Conservation (phyloP, 2,888 invertebrate genomes). For the Cantharis rufa region DNA sequence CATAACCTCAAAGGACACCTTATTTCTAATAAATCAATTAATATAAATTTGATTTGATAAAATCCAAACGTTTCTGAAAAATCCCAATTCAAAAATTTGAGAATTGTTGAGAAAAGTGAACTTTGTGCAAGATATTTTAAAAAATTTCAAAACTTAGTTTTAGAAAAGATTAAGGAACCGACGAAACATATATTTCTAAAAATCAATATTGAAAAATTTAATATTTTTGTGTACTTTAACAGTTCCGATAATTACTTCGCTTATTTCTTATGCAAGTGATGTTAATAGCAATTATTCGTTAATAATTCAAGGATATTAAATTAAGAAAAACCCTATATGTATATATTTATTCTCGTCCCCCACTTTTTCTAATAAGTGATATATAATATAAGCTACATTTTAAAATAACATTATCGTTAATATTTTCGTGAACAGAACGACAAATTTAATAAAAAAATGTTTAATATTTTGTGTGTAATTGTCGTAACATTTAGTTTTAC, state of each 20-base stretch:
- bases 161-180: too few relatives aligned
- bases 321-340: slow-evolving; percentile 13
- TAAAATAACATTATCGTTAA: slow-evolving; percentile 6
- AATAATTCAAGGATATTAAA: slow-evolving; percentile 7
- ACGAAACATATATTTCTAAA: neutral
- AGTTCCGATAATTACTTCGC: neutral
- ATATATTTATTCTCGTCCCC: neutral
- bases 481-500: neutral
- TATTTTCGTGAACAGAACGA: neutral
- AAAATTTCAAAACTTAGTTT: too few relatives aligned
- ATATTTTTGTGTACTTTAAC: neutral
- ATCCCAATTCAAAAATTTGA: too few relatives aligned
- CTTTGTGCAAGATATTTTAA: too few relatives aligned
- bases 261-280: slow-evolving; percentile 3
- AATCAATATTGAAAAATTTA: neutral
- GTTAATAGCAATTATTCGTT: slow-evolving; percentile 6
- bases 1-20: too few relatives aligned
- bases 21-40: too few relatives aligned
- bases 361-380: neutral
- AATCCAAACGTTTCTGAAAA: too few relatives aligned
- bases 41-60: too few relatives aligned
- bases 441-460: slow-evolving; percentile 1
- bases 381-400: slow-evolving; percentile 10
- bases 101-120: too few relatives aligned
- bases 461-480: slow-evolving; percentile 3